Evolutionary conservation across 1,140 invertebrate genomes (phyloP), one percentile per base, ranked within the genome.

Genomic region (Aphelinus certus): DNA sequence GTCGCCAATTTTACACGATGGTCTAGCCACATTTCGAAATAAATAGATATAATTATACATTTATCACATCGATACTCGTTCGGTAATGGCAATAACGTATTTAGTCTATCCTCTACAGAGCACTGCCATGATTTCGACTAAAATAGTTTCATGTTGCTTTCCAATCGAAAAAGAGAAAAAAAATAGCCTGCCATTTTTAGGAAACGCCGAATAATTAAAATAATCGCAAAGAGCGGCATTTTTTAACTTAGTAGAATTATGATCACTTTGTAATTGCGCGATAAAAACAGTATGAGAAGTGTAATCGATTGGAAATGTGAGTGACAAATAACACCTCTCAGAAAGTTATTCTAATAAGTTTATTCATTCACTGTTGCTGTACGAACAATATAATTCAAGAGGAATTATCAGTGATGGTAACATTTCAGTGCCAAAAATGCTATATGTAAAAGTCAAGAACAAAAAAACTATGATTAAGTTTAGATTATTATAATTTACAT

Each of bases 101-200:
- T 81, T 80, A 81, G 82, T 85, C 81, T 83, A 84, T 79, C 78
- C 73, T 82, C 80, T 83, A 85, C 82, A 61, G 83, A 85, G 79
- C 85, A 87, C 86, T 87, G 86, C 86, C 86, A 85, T 83, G 77
- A 83, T 84, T 85, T 82, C 71, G 83, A 82, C 67, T 78, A 26
- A 26, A 26, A 26, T 26, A 80, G 68, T 73, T 70, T 84, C 82
- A 79, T 62, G 78, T 84, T 86, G 72, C 78, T 85, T 85, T 83
- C 63, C 49, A 65, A 62, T 57, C 47, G 10, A 56, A 49, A 64
- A 58, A 65, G 45, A 77, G 47, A 65, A 61, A 45, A 74, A 62
- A 53, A 71, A 56, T 47, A 75, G 53, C 57, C 63, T 73, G 60
- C 64, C 48, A 60, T 67, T 67, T 76, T 68, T 64, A 60, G 65